Percentiles rank a stretch among this genome's conserved stretches.
Conservation (phyloP, 2,888 invertebrate species). For the Drosophila tanythrix region DNA sequence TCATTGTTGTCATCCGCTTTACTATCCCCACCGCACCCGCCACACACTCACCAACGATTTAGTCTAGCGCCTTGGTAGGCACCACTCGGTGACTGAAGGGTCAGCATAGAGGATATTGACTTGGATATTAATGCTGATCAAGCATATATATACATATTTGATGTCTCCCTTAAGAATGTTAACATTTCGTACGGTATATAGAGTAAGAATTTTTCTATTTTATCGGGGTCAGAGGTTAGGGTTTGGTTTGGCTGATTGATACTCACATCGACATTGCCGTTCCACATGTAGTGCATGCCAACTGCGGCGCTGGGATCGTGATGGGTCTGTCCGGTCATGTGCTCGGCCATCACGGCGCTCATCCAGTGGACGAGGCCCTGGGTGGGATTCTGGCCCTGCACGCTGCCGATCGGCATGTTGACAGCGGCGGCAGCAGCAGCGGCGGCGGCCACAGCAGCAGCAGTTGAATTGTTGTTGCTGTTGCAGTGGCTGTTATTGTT, state of each 20-base stretch:
- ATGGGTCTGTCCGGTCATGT: constrained; percentile 93
- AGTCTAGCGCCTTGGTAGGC: constrained; percentile 26
- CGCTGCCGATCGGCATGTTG: constrained; percentile 85
- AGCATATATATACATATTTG: background rate
- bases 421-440: constrained; percentile 62
- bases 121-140: background rate
- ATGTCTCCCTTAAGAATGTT: background rate
- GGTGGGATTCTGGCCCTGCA: constrained; percentile 88
- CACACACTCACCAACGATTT: constrained; percentile 7
- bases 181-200: background rate
- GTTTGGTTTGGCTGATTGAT: background rate
- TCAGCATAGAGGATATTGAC: background rate
- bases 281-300: constrained; percentile 86
- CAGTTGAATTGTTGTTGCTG: constrained; percentile 24
- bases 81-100: constrained; percentile 6
- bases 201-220: background rate
- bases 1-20: background rate
- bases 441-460: constrained; percentile 63
- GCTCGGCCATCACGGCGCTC: constrained; percentile 97
- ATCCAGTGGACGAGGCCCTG: constrained; percentile 97
- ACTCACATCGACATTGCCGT: constrained; percentile 85
- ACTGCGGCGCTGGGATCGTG: constrained; percentile 86
- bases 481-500: constrained; percentile 29
- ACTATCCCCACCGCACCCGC: background rate
- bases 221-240: background rate